These are phyloP conservation scores for Linurgus olivaceus DNA, from an alignment of 2,797 vertebrate genomes.

Conservation along the genomic window DNA sequence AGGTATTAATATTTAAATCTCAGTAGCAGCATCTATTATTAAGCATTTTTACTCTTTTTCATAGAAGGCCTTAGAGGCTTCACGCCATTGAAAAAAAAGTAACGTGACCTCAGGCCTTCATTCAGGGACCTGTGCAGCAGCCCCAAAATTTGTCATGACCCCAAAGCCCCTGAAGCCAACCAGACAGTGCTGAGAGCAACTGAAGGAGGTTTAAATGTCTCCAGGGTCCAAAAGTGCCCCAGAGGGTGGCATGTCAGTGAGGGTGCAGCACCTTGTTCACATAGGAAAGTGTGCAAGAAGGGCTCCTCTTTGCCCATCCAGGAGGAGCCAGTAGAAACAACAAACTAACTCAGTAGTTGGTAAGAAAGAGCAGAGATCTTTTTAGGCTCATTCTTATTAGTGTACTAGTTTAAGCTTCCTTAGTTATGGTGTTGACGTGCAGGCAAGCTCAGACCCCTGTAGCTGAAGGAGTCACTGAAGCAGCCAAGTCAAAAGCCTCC, in stretches of 20 bases:
- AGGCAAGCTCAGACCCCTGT: not conserved
- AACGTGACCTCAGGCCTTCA: not conserved
- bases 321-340: not conserved
- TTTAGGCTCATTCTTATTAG: not conserved
- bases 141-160: accelerated
- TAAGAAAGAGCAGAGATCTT: not conserved
- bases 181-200: not conserved
- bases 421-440: not conserved
- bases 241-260: not conserved
- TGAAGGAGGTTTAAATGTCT: not conserved
- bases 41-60: not conserved
- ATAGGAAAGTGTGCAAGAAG: not conserved
- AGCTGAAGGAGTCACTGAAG: not conserved
- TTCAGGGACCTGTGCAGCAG: not conserved
- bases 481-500: not conserved
- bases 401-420: accelerated
- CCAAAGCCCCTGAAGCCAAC: accelerated
- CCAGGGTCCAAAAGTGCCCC: not conserved
- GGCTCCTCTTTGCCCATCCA: not conserved
- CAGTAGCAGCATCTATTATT: slow-evolving; percentile 27
- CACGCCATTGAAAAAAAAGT: not conserved
- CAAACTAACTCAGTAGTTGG: accelerated
- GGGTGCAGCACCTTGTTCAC: too few species aligned
- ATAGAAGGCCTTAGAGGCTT: not conserved
- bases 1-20: slow-evolving; percentile 50